A percentile compares a stretch with the other conserved stretches of the same genome.
Conservation (phyloP, 2,888 invertebrate genomes). For the Baccha elongata region DNA sequence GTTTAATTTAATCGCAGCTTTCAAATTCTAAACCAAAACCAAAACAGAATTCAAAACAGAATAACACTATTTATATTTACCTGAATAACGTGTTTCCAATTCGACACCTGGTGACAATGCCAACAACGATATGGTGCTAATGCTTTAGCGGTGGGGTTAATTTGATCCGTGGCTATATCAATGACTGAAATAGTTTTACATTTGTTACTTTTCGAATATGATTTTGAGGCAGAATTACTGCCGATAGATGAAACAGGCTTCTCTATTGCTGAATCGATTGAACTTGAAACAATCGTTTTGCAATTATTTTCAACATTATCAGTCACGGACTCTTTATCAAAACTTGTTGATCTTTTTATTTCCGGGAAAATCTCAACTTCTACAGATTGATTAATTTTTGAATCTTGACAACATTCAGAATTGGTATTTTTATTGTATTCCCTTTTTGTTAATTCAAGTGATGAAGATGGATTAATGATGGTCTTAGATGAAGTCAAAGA, state of each 20-base stretch:
- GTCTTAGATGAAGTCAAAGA: not conserved
- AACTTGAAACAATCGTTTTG: not conserved
- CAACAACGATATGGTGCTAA: constrained; percentile 88
- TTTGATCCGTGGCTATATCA: constrained; percentile 32
- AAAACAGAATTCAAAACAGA: not conserved
- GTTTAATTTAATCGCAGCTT: no score
- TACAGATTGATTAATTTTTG: not conserved
- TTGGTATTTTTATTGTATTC: not conserved
- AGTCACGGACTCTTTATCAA: not conserved
- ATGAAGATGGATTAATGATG: constrained; percentile 75
- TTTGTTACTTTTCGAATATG: no score
- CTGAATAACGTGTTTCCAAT: constrained; percentile 94
- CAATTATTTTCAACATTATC: not conserved
- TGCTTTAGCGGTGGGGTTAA: constrained; percentile 80
- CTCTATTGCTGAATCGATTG: not conserved
- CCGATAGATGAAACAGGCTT: no score
- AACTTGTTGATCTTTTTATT: not conserved
- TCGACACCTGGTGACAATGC: constrained; percentile 91
- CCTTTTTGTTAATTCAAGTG: constrained; percentile 75
- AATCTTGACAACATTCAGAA: not conserved
- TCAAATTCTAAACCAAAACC: no score
- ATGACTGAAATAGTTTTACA: no score
- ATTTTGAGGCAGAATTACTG: no score
- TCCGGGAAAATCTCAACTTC: not conserved
- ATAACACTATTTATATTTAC: no score